These are phyloP conservation scores for Ceraclea dissimilis DNA, from an alignment of 2,888 invertebrate species.

Conservation along the genomic window DNA sequence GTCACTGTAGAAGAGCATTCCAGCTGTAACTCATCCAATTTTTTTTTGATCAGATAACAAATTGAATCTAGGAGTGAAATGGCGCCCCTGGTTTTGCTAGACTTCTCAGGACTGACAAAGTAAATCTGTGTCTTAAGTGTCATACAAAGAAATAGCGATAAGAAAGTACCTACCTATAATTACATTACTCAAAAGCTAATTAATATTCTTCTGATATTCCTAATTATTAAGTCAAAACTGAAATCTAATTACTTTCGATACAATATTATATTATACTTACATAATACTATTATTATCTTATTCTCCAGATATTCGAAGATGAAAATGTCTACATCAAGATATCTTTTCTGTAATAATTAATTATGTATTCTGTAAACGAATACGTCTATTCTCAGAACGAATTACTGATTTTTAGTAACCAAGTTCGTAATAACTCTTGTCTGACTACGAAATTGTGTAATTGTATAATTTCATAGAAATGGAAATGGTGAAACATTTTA, in stretches of 20 bases:
- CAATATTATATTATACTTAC: too few species aligned
- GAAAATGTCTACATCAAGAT: too few species aligned
- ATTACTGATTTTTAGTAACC: too few species aligned
- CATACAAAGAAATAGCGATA: not conserved
- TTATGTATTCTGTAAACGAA: too few species aligned
- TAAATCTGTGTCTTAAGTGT: not conserved
- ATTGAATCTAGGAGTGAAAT: not conserved
- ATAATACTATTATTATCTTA: too few species aligned
- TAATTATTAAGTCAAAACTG: not conserved
- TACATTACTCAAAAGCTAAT: not conserved
- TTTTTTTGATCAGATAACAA: slow-evolving; percentile 4
- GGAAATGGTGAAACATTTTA: too few species aligned
- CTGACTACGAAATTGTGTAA: too few species aligned
- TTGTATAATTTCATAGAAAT: too few species aligned
- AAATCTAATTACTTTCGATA: not conserved
- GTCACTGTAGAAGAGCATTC: not conserved
- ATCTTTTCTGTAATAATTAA: too few species aligned
- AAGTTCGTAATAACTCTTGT: too few species aligned
- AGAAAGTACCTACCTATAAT: not conserved
- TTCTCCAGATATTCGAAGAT: too few species aligned
- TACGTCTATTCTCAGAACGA: too few species aligned
- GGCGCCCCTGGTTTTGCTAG: not conserved
- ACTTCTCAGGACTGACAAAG: not conserved
- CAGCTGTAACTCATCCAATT: slow-evolving; percentile 5
- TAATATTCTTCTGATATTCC: not conserved